phyloP scores from a whole-genome alignment of 2,113 vertebrate genomes.

The Sceloporus undulatus region DNA sequence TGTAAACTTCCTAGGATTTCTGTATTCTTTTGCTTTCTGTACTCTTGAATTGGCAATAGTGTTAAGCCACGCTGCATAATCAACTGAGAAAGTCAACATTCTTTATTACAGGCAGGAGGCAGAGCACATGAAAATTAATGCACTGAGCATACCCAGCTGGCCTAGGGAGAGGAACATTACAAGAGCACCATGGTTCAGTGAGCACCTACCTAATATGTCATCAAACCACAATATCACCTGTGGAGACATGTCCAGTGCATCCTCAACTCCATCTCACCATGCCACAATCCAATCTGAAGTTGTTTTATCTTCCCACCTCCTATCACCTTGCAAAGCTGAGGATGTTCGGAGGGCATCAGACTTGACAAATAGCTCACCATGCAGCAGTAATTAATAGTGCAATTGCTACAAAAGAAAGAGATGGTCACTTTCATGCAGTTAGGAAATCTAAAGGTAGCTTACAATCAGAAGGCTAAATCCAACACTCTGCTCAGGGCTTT shows the following conservation, averaged over 20 bases:
- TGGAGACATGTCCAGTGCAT: neutral
- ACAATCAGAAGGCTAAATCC: neutral
- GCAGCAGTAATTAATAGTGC: neutral
- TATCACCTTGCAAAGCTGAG: conserved; percentile 17
- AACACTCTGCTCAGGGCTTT: neutral
- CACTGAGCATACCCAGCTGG: conserved; percentile 15
- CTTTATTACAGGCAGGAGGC: conserved; percentile 12
- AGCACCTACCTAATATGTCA: conserved; percentile 13
- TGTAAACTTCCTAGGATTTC: neutral
- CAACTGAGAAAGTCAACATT: neutral
- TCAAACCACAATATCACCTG: conserved; percentile 2
- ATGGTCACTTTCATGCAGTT: neutral
- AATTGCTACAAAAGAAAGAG: neutral
- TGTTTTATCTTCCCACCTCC: conserved; percentile 18
- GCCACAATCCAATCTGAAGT: conserved; percentile 8
- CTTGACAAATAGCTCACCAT: neutral
- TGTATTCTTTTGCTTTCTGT: neutral
- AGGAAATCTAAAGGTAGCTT: neutral
- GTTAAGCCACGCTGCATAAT: neutral
- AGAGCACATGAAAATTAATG: conserved; percentile 26
- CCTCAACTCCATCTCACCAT: neutral
- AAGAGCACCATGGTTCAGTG: conserved; percentile 23
- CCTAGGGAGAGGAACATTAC: conserved; percentile 26
- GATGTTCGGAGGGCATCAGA: conserved; percentile 9
- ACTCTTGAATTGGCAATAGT: neutral